Evolutionary conservation across 1,140 invertebrate species (phyloP).

Genomic region (Onthophagus taurus): DNA sequence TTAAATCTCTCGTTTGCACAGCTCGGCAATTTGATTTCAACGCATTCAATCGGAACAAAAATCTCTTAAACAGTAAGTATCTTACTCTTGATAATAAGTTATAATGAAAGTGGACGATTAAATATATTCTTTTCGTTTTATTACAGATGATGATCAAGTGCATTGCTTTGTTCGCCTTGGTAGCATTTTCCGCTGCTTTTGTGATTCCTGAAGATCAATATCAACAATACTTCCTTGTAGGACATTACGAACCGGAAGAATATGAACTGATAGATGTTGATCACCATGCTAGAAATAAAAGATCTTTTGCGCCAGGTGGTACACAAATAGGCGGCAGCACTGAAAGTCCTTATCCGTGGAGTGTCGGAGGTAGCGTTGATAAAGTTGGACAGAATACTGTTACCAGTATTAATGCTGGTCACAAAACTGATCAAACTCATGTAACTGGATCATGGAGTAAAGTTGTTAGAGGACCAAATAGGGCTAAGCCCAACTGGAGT

Average conservation of each 20-base stretch:
- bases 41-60: too few relatives aligned
- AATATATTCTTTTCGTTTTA: too few relatives aligned
- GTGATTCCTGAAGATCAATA: neutral
- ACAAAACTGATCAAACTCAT: neutral
- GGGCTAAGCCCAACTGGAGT: conserved; percentile 4
- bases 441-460: conserved; percentile 1
- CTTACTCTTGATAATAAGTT: too few relatives aligned
- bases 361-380: neutral
- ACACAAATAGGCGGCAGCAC: neutral
- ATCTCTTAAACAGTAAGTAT: too few relatives aligned
- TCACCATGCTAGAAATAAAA: neutral
- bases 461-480: conserved; percentile 1
- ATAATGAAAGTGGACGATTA: too few relatives aligned
- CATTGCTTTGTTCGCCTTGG: neutral
- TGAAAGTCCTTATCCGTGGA: neutral
- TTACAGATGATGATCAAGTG: conserved; percentile 8
- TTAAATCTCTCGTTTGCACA: too few relatives aligned
- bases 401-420: conserved; percentile 1
- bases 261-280: too few relatives aligned
- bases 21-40: too few relatives aligned
- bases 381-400: neutral
- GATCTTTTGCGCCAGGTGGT: conserved; percentile 1
- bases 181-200: conserved; percentile 1
- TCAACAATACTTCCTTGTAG: neutral
- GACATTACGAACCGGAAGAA: neutral